These are phyloP conservation scores for Xestia ashworthii DNA, from an alignment of 2,888 invertebrate species.

Conservation along the genomic window DNA sequence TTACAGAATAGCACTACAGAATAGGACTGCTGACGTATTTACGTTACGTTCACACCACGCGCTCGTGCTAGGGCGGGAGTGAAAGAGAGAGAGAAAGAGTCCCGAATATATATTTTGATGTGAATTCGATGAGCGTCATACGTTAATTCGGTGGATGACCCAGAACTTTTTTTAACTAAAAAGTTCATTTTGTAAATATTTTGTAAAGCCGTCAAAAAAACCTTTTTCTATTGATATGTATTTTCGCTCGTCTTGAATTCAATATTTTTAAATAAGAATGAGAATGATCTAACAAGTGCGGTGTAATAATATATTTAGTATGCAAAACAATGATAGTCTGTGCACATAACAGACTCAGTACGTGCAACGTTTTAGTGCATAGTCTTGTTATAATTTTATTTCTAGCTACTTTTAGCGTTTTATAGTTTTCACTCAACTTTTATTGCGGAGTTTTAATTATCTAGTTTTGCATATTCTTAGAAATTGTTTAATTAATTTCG, in stretches of 20 bases:
- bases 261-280: not conserved
- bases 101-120: not conserved
- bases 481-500: slow-evolving; percentile 27
- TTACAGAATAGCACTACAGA: too few species aligned
- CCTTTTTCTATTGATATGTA: not conserved
- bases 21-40: too few species aligned
- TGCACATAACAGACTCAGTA: not conserved
- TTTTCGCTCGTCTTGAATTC: not conserved
- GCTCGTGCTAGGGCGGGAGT: not conserved
- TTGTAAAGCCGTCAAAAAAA: not conserved
- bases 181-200: too few species aligned
- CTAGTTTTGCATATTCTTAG: slow-evolving; percentile 36
- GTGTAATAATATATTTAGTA: not conserved
- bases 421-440: slow-evolving; percentile 23
- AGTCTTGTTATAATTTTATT: slow-evolving; percentile 16
- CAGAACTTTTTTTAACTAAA: not conserved
- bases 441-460: slow-evolving; percentile 16
- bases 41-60: not conserved
- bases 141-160: not conserved
- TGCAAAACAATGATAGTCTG: not conserved
- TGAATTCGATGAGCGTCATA: not conserved
- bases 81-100: not conserved
- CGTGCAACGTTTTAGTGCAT: not conserved
- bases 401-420: slow-evolving; percentile 4
- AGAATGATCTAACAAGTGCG: not conserved